A percentile compares a stretch with the other conserved stretches of the same genome.
Evolutionary conservation across 2,797 vertebrate genomes (phyloP).

Genomic region (Spinus olivaceus): DNA sequence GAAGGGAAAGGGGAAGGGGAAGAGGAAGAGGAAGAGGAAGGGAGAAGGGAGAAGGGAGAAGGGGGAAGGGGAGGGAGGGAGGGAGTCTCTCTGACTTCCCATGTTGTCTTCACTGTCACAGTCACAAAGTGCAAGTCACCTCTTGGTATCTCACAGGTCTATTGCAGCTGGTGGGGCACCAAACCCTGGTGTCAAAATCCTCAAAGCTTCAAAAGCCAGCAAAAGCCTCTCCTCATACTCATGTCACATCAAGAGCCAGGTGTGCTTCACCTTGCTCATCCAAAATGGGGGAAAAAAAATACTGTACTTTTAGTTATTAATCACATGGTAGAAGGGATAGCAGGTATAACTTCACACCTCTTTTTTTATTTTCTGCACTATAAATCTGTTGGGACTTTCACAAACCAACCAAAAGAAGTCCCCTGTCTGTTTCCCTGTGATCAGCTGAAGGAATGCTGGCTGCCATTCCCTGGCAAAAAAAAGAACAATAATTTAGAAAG

Average conservation of each 20-base stretch:
- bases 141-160: neutral
- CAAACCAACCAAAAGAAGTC: neutral
- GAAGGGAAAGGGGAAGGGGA: too few species aligned
- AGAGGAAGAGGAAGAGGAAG: too few species aligned
- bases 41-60: too few species aligned
- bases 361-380: neutral
- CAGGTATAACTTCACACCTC: neutral
- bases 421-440: neutral
- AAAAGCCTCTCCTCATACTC: neutral
- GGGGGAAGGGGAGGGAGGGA: too few species aligned
- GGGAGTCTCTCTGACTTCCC: neutral
- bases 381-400: neutral
- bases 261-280: accelerated
- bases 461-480: neutral
- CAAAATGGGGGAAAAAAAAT: neutral
- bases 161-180: neutral
- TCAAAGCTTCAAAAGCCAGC: neutral
- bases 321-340: neutral
- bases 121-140: neutral
- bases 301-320: neutral
- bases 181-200: neutral
- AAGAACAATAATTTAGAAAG: neutral
- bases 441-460: neutral
- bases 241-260: accelerated
- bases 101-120: neutral